Percentiles rank a stretch among this genome's conserved stretches.
phyloP scores from a whole-genome alignment of 1,140 invertebrate species.

The Pararge aegeria region DNA sequence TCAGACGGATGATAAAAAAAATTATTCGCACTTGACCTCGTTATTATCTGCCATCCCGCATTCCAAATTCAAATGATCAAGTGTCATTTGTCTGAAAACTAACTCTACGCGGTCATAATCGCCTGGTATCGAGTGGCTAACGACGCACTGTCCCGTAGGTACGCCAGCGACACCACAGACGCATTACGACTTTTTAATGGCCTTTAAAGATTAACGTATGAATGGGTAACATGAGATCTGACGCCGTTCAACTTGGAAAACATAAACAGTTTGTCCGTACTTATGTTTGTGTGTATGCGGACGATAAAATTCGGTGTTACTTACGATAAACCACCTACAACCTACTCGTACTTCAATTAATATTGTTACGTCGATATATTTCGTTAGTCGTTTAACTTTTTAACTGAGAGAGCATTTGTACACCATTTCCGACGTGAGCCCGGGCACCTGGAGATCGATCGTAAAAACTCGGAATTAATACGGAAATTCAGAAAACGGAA shows the following conservation, averaged over 20 bases:
- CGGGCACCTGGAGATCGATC: no score
- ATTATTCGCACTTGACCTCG: conserved; percentile 2
- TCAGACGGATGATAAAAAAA: neutral
- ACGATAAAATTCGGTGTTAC: conserved; percentile 39
- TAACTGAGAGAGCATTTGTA: neutral
- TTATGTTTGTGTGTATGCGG: conserved; percentile 42
- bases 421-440: no score
- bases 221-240: conserved; percentile 71
- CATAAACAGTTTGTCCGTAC: conserved; percentile 67
- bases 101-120: conserved; percentile 59
- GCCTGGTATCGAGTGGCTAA: conserved; percentile 73
- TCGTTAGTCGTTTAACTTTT: neutral
- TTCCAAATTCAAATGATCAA: conserved; percentile 52
- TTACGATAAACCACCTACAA: conserved; percentile 7
- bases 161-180: conserved; percentile 48
- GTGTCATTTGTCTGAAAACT: conserved; percentile 47
- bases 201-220: conserved; percentile 72
- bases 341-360: neutral
- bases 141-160: conserved; percentile 75
- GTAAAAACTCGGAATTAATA: no score
- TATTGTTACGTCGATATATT: neutral
- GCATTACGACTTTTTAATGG: conserved; percentile 74
- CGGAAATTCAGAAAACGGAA: no score
- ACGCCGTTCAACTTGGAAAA: conserved; percentile 55
- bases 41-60: conserved; percentile 18